Evolutionary conservation across 30 jellyfish, hydroid and myxozoan genomes (phyloP).

Genomic region (Phacellophora camtschatica): DNA sequence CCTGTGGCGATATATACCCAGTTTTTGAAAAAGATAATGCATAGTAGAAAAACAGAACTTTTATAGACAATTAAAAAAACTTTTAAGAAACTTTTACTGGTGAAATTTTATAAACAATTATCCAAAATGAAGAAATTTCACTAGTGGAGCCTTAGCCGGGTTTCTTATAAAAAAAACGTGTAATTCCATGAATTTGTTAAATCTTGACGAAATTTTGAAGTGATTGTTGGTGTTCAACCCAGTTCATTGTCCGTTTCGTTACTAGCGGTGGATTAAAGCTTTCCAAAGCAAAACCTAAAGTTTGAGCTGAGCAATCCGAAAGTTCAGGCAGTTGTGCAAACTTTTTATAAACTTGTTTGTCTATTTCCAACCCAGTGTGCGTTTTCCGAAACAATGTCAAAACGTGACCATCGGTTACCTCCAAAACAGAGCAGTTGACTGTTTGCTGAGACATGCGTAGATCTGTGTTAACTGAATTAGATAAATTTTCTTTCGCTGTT

Average conservation of each 20-base stretch:
- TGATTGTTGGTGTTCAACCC: constrained; percentile 29
- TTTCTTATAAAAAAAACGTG: no score
- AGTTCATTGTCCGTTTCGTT: constrained; percentile 5
- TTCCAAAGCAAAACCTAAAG: not conserved
- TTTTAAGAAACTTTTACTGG: no score
- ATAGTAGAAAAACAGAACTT: no score
- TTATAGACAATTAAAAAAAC: no score
- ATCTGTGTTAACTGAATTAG: no score
- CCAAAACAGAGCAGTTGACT: no score
- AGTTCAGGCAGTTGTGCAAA: not conserved
- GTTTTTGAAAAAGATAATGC: no score
- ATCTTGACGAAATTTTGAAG: not conserved
- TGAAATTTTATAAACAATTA: no score
- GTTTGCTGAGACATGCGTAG: no score
- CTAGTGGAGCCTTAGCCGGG: no score
- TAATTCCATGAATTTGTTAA: not conserved
- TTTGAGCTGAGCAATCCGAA: not conserved
- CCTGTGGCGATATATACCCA: no score
- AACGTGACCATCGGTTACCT: not conserved
- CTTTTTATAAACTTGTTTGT: not conserved
- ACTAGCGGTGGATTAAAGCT: not conserved
- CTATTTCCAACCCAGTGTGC: not conserved
- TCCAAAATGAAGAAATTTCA: no score
- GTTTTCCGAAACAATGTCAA: not conserved
- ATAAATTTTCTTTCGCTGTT: not conserved